Conservation (phyloP, 2,113 vertebrate species). For the Phyllopteryx taeniolatus region DNA sequence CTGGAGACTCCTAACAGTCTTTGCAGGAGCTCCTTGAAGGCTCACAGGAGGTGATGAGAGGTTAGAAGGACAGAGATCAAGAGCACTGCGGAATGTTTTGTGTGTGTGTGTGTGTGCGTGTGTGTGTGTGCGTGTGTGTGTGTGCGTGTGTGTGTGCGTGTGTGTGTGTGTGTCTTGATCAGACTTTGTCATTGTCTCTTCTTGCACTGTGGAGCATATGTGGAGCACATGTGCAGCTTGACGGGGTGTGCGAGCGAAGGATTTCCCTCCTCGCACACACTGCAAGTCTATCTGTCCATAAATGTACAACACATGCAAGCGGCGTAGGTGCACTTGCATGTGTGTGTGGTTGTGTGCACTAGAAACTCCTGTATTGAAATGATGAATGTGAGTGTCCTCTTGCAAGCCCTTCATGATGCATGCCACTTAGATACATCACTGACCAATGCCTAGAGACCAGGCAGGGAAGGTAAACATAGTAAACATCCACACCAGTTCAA, state of each 20-base stretch:
- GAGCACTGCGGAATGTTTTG: conserved; percentile 25
- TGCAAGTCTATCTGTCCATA: conserved; percentile 58
- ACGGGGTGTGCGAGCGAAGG: conserved; percentile 57
- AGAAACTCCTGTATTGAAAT: conserved; percentile 33
- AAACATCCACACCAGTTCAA: background rate
- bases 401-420: background rate
- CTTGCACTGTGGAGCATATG: conserved; percentile 51
- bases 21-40: conserved; percentile 13
- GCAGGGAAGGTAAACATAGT: background rate
- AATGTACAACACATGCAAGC: conserved; percentile 54
- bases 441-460: too few species aligned
- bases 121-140: background rate
- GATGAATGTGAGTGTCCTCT: conserved; percentile 5
- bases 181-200: conserved; percentile 35
- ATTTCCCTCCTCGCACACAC: conserved; percentile 61
- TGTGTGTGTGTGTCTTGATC: conserved; percentile 30
- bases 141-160: background rate
- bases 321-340: background rate
- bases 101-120: conserved; percentile 9
- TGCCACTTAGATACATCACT: background rate
- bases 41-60: conserved; percentile 24
- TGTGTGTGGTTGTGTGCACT: conserved; percentile 8
- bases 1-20: conserved; percentile 20
- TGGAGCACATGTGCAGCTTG: conserved; percentile 58
- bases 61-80: conserved; percentile 31